A percentile compares a stretch with the other conserved stretches of the same genome.
Conservation (phyloP, 1,140 invertebrate species). For the Danaus plexippus region DNA sequence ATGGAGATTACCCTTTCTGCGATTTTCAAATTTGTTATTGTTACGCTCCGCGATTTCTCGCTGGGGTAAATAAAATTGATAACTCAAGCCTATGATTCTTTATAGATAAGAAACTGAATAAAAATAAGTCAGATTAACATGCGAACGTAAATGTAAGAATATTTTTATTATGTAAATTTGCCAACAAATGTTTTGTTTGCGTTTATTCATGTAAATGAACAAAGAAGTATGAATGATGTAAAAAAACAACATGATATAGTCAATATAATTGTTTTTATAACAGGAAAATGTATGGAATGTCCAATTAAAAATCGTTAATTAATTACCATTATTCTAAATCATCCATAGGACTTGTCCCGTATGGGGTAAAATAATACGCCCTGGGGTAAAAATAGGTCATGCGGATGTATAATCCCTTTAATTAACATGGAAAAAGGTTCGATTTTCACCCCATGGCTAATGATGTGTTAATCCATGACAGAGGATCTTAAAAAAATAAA, state of each 20-base stretch:
- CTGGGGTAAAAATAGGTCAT: conserved; percentile 41
- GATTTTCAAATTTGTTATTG: conserved; percentile 39
- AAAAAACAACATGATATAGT: too few relatives aligned
- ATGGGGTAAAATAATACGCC: conserved; percentile 24
- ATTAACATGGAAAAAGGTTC: conserved; percentile 43
- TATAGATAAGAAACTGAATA: too few relatives aligned
- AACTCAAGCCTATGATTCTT: too few relatives aligned
- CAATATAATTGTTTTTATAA: too few relatives aligned
- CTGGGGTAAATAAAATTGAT: too few relatives aligned
- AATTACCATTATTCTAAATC: neutral
- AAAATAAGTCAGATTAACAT: too few relatives aligned
- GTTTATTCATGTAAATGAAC: too few relatives aligned
- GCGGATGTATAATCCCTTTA: conserved; percentile 41
- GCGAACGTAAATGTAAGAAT: too few relatives aligned
- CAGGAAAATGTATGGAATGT: conserved; percentile 5
- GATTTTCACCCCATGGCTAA: conserved; percentile 40
- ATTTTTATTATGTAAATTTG: too few relatives aligned
- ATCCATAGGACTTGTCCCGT: conserved; percentile 5
- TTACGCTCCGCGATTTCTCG: conserved; percentile 28
- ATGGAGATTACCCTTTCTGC: conserved; percentile 41
- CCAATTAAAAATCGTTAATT: neutral
- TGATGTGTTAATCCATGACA: conserved; percentile 37
- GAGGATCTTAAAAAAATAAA: too few relatives aligned
- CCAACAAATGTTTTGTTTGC: too few relatives aligned
- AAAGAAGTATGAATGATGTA: too few relatives aligned